These are phyloP conservation scores for Brachionus manjavacas DNA, from an alignment of 1,140 invertebrate genomes.

Conservation along the genomic window DNA sequence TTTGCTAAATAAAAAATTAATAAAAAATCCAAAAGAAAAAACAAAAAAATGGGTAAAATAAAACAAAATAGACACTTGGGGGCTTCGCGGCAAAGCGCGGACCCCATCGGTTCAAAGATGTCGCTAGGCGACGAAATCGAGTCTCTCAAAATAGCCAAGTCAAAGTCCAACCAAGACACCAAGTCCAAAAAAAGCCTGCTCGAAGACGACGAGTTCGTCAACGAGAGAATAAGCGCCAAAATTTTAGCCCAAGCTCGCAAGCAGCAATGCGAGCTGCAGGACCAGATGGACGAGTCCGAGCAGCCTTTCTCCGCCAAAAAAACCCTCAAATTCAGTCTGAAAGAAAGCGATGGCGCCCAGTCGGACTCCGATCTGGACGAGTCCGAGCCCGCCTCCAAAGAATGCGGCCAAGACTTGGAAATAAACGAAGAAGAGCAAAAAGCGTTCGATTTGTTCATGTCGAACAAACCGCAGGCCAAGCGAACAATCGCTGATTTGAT, in stretches of 20 bases:
- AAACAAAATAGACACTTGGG: slow-evolving; percentile 30
- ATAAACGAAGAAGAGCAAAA: slow-evolving; percentile 79
- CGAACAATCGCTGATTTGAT: slow-evolving; percentile 81
- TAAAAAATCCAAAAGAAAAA: background rate
- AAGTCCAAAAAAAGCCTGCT: background rate
- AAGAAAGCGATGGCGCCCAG: background rate
- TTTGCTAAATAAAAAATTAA: background rate
- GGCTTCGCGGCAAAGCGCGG: background rate
- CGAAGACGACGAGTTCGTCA: slow-evolving; percentile 12
- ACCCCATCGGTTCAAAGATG: slow-evolving; percentile 25
- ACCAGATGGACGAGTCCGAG: background rate
- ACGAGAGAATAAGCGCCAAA: slow-evolving; percentile 35
- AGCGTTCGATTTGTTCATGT: slow-evolving; percentile 78
- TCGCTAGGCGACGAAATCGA: slow-evolving; percentile 20
- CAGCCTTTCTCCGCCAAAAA: background rate
- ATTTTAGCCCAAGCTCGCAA: slow-evolving; percentile 2
- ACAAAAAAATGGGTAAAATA: slow-evolving; percentile 40
- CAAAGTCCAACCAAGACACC: background rate
- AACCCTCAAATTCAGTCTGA: background rate
- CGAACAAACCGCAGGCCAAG: slow-evolving; percentile 63
- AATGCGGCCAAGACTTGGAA: slow-evolving; percentile 48
- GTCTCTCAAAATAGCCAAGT: slow-evolving; percentile 34
- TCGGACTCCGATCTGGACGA: slow-evolving; percentile 26
- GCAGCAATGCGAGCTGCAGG: slow-evolving; percentile 10
- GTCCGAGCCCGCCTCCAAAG: background rate